Base-by-base conservation (phyloP, 2,888 invertebrate species). In the Diplazon laetatorius region DNA sequence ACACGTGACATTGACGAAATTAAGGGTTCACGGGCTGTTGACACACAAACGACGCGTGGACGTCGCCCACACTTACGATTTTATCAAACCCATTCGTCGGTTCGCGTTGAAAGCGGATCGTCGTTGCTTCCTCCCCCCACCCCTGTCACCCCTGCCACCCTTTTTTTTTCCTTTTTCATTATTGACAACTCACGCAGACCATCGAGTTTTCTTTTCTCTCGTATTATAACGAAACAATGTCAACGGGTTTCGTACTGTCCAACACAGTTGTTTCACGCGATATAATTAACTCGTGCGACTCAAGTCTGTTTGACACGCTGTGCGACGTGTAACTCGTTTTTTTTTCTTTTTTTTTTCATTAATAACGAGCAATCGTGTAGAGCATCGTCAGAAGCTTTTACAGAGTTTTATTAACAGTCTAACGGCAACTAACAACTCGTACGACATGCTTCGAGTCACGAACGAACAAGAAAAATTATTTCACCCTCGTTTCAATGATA, bases 291-390 rank as follows among this genome's bases (percentile, higher is more conserved):
- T 22, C 9, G 20, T 22, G 42, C 60, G 42, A 42, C 30, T 35
- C 55, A 8, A 39, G 22, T 22, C 60, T 14, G 30, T 16, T 8
- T n/a, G n/a, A n/a, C n/a, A 30, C 16, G 2, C 30, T 46, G 46
- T 42, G 14, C 14, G 14, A 22, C 3, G 35, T 6, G 42, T 22
- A 42, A 60, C n/a, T n/a, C n/a, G n/a, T n/a, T n/a, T n/a, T n/a
- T n/a, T n/a, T n/a, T n/a, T n/a, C n/a, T n/a, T 60, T 42, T 60
- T 22, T 42, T 60, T 60, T 25, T n/a, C 60, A 42, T 20, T 60
- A 60, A 60, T 60, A 60, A 60, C 60, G 60, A 60, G 42, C 60
- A 42, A 42, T 60, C 60, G 42, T n/a, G 42, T 22, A 60, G 20
- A 60, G 42, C n/a, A n/a, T 44, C 42, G 60, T 22, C 42, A 22